Evolutionary conservation across 2,113 vertebrate genomes (phyloP).

Genomic region (Apaloderma vittatum): DNA sequence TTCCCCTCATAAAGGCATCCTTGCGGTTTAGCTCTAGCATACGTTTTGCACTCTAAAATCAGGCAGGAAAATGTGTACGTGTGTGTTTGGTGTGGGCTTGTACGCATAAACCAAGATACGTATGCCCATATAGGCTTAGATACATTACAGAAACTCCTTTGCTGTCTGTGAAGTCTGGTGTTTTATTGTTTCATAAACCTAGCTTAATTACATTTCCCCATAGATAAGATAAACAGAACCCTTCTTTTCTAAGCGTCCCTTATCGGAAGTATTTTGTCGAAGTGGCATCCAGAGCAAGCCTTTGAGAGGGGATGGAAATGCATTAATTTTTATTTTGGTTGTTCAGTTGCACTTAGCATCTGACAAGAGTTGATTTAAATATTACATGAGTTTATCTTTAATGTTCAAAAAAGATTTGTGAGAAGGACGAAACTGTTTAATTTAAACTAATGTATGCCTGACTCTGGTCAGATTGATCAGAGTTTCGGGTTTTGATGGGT

Average conservation of each 20-base stretch:
- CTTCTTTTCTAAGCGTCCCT: conserved; percentile 1
- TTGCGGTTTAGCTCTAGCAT: neutral
- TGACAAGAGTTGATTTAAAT: conserved; percentile 51
- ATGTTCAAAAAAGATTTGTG: conserved; percentile 54
- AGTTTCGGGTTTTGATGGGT: conserved; percentile 56
- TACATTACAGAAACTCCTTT: neutral
- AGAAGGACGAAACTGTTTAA: conserved; percentile 46
- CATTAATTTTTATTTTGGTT: conserved; percentile 51
- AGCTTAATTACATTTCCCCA: conserved; percentile 45
- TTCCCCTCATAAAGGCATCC: neutral
- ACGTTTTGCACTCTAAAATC: neutral
- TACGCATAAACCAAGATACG: neutral
- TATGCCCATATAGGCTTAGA: neutral
- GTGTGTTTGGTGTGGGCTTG: neutral
- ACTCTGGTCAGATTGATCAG: conserved; percentile 66
- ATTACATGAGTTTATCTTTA: conserved; percentile 58
- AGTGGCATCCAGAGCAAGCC: neutral
- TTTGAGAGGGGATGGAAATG: neutral
- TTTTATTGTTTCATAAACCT: conserved; percentile 62
- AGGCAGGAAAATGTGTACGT: neutral
- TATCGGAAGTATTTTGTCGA: conserved; percentile 52
- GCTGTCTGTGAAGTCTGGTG: conserved; percentile 29
- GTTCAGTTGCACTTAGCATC: conserved; percentile 33
- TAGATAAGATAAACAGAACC: conserved; percentile 58
- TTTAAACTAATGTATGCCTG: conserved; percentile 65